A percentile compares a stretch with the other conserved stretches of the same genome.
Evolutionary conservation across 1,140 invertebrate species (phyloP).

Genomic region (Himalopsyche phryganea): DNA sequence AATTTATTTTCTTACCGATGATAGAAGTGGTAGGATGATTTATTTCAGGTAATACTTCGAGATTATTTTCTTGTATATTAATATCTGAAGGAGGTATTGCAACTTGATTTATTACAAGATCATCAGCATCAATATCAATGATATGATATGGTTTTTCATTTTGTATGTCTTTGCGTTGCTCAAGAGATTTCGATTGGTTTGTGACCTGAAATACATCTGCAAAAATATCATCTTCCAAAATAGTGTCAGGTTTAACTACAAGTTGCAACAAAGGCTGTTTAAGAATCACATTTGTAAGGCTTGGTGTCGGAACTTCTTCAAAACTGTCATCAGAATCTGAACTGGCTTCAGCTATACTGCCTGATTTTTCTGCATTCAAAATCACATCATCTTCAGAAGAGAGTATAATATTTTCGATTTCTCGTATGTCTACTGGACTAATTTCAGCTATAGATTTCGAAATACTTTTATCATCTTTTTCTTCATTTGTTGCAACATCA

Average conservation of each 20-base stretch:
- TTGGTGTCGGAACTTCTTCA: conserved; percentile 52
- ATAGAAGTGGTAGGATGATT: too few relatives aligned
- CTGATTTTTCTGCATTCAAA: neutral
- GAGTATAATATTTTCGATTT: neutral
- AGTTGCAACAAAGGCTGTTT: conserved; percentile 6
- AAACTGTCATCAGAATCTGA: conserved; percentile 55
- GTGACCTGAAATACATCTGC: conserved; percentile 57
- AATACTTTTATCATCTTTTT: too few relatives aligned
- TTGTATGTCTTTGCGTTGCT: too few relatives aligned
- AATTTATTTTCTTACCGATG: too few relatives aligned
- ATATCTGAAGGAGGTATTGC: too few relatives aligned
- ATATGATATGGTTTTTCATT: too few relatives aligned
- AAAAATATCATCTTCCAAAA: conserved; percentile 65
- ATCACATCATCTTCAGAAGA: neutral
- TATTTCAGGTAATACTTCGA: too few relatives aligned
- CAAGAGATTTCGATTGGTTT: conserved; percentile 18
- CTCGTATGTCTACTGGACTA: neutral
- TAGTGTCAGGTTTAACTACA: conserved; percentile 20
- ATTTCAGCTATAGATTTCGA: neutral
- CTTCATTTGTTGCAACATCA: too few relatives aligned
- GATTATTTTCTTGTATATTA: too few relatives aligned
- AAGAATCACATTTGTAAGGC: neutral
- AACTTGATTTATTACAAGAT: too few relatives aligned
- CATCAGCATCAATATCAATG: too few relatives aligned
- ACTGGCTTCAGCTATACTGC: conserved; percentile 6